Conservation (phyloP, 2,113 vertebrate genomes). For the Delphinapterus leucas region DNA sequence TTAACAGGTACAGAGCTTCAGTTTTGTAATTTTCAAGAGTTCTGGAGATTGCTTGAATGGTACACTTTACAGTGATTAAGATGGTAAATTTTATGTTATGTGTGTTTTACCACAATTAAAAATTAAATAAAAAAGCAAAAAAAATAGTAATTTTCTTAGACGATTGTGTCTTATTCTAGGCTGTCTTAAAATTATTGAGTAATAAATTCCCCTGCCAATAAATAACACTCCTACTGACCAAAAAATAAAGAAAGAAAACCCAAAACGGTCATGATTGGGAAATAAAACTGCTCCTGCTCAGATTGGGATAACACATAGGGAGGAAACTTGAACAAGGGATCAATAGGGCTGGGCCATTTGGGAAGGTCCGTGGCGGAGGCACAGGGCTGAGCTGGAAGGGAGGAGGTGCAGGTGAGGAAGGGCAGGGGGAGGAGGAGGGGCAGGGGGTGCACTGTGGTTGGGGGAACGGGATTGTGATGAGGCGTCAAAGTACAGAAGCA, state of each 20-base stretch:
- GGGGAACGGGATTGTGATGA: accelerated
- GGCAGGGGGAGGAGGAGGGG: accelerated
- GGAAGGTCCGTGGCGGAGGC: not conserved
- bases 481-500: accelerated
- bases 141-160: not conserved
- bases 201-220: not conserved
- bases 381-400: not conserved
- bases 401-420: accelerated
- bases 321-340: accelerated
- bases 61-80: not conserved
- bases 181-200: not conserved
- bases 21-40: not conserved
- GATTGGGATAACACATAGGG: not conserved
- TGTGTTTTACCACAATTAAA: not conserved
- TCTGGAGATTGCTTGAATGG: not conserved
- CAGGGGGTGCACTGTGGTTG: accelerated
- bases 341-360: accelerated
- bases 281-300: not conserved
- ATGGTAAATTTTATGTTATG: not conserved
- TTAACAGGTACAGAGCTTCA: accelerated
- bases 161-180: not conserved
- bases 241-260: not conserved
- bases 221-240: not conserved
- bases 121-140: not conserved
- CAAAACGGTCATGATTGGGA: not conserved